Evolutionary conservation across 2,797 vertebrate genomes (phyloP).

Genomic region (Nasua narica): DNA sequence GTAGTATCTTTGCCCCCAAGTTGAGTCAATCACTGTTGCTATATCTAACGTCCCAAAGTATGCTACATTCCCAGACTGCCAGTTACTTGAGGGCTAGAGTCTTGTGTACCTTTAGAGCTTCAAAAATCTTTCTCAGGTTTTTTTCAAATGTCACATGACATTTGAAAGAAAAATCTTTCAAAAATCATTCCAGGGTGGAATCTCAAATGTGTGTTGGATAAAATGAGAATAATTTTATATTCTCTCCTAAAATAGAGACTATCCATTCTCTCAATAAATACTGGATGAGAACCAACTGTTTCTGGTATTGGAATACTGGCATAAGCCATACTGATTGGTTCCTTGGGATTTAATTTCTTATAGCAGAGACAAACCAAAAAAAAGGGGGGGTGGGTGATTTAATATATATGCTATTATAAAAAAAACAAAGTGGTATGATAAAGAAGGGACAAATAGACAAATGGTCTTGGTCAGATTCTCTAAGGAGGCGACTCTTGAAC

Average conservation of each 20-base stretch:
- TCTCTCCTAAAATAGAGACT: not conserved
- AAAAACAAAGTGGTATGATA: not conserved
- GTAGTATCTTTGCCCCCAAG: not conserved
- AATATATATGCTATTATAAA: not conserved
- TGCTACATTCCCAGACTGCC: not conserved
- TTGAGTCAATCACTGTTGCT: not conserved
- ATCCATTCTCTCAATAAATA: not conserved
- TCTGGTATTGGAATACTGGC: not conserved
- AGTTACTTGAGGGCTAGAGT: not conserved
- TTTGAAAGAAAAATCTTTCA: too few species aligned
- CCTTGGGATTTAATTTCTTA: not conserved
- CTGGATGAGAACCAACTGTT: not conserved
- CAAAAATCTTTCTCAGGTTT: not conserved
- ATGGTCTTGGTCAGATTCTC: not conserved
- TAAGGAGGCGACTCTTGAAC: not conserved
- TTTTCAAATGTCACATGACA: too few species aligned
- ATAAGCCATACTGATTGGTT: not conserved
- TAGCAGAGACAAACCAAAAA: not conserved
- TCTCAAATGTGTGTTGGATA: not conserved
- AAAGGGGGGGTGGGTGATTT: not conserved
- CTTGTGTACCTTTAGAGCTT: not conserved
- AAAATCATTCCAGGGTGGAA: not conserved
- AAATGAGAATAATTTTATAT: not conserved
- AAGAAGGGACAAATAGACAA: not conserved
- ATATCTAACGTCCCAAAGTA: not conserved